phyloP scores from a whole-genome alignment of 2,797 vertebrate species.

The Takifugu ocellatus region DNA sequence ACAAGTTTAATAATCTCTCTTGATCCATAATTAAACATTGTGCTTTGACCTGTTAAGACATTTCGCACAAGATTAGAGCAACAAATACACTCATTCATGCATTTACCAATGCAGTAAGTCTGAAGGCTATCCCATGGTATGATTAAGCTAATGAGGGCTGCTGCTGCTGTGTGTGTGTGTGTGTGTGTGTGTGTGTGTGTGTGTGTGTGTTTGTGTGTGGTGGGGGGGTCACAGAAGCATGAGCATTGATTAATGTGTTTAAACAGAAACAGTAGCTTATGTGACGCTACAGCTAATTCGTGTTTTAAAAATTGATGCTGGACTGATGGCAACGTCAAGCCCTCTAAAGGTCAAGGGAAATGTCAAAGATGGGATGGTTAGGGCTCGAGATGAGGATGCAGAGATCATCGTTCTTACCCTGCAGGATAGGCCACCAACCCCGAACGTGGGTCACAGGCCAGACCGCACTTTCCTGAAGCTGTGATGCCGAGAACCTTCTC shows the following conservation, averaged over 20 bases:
- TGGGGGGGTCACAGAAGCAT: no score
- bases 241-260: no score
- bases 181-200: no score
- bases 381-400: constrained; percentile 6
- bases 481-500: constrained; percentile 95
- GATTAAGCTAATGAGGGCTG: background rate
- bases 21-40: constrained; percentile 21
- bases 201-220: no score
- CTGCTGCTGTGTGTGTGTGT: no score
- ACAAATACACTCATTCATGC: constrained; percentile 5
- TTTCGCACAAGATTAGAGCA: constrained; percentile 9
- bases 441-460: constrained; percentile 89
- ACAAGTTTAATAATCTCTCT: constrained; percentile 11
- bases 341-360: no score
- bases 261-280: no score
- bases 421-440: constrained; percentile 95
- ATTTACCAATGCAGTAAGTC: background rate
- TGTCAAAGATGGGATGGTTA: no score
- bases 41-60: constrained; percentile 14
- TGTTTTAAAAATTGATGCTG: no score
- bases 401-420: constrained; percentile 80
- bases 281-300: no score
- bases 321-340: no score
- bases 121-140: background rate
- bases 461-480: constrained; percentile 85